Conservation (phyloP, 2,797 vertebrate species). For the Mormyrops boulengeri region DNA sequence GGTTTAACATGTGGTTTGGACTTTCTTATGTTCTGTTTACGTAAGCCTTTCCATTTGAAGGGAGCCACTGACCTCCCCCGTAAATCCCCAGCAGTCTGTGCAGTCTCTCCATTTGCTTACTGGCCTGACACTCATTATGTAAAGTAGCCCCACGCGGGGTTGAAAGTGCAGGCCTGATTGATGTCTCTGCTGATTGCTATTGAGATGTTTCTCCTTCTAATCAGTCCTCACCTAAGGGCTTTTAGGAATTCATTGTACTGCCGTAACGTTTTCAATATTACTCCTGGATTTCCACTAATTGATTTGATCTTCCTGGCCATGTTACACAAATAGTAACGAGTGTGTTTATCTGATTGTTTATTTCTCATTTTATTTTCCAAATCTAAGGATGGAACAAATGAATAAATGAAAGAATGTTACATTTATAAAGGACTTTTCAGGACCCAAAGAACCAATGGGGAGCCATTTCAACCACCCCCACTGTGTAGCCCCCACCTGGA, state of each 20-base stretch:
- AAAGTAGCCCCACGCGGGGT: background rate
- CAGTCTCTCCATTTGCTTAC: constrained; percentile 9
- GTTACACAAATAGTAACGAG: background rate
- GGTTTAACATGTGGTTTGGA: background rate
- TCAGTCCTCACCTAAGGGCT: constrained; percentile 17
- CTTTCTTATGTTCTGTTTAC: background rate
- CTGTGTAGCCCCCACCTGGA: too few species aligned
- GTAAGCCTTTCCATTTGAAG: background rate
- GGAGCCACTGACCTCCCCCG: background rate
- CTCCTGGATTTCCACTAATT: constrained; percentile 21
- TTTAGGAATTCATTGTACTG: constrained; percentile 28
- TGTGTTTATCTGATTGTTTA: background rate
- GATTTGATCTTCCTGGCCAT: constrained; percentile 33
- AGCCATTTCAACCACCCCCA: background rate
- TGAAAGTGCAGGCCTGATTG: constrained; percentile 29
- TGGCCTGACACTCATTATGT: constrained; percentile 12
- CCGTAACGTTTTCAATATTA: constrained; percentile 34
- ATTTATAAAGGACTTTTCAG: background rate
- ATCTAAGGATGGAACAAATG: constrained; percentile 15
- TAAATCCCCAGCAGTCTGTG: background rate
- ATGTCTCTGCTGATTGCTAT: constrained; percentile 37
- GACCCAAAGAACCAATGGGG: background rate
- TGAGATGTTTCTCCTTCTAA: constrained; percentile 27
- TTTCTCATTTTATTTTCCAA: background rate
- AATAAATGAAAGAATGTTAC: background rate